Evolutionary conservation across 2,888 invertebrate genomes (phyloP), one percentile per base, ranked within the genome.

Genomic region (Agriopis marginaria): DNA sequence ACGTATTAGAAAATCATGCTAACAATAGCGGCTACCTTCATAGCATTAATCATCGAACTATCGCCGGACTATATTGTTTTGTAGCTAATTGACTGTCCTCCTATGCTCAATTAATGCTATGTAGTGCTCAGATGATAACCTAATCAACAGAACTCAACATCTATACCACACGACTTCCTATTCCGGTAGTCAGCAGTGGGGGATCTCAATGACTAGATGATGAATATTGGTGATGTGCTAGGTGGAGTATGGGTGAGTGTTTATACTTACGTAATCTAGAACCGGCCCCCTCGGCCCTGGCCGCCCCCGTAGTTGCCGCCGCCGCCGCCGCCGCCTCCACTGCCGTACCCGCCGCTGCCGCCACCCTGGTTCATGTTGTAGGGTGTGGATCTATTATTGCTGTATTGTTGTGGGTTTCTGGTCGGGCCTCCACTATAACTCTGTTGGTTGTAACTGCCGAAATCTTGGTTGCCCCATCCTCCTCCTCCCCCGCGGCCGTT

Each of bases 401-500:
- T 95, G 89, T 95, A 96, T 81, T 96, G 96, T 82, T 96, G 32
- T 32, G 32, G 97, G 86, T 95, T 97, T 79, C 98, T 96, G 79
- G 98, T 96, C 1, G 98, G 98, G 0, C 98, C 98, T 59, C 98
- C 98, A 67, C 97, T 96, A 83, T 97, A 98, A 67, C 96, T 96
- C 86, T 98, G 98, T 82, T 98, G 97, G 84, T 97, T 97, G 75
- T 97, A 97, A 77, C 95, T 96, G 71, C 97, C 97, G 81, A 97
- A 97, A 80, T 96, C 96, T 84, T 96, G 96, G 77, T 95, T 96
- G 54, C 95, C 95, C 92, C 95, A 94, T 58, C 86, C 32, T 32
- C 32, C 32, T 32, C 32, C 32, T 32, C 32, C 80, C 58, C 89
- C 92, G n/a, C 95, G 92, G 12, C 95, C 92, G 62, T 94, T 92